Percentiles rank a stretch among this genome's conserved stretches.
Conservation (phyloP, 1,140 invertebrate genomes). For the Procambarus clarkii region DNA sequence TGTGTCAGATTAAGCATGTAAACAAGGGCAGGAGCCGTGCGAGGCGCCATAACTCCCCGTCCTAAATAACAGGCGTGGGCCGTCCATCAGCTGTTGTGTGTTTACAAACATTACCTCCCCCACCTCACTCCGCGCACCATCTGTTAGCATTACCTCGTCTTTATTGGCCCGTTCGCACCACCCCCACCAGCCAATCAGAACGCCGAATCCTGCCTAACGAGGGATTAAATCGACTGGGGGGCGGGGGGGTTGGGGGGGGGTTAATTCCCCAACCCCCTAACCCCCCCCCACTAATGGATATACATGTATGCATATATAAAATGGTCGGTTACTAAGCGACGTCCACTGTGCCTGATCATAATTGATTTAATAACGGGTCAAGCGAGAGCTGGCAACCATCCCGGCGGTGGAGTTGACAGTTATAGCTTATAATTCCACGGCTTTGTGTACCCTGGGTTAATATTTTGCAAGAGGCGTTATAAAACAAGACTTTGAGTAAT, state of each 20-base stretch:
- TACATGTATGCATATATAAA: background rate
- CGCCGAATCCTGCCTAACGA: background rate
- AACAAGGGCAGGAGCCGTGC: too few species aligned
- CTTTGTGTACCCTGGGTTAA: background rate
- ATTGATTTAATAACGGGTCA: background rate
- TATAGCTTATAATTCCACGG: background rate
- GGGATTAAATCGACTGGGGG: background rate
- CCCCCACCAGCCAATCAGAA: background rate
- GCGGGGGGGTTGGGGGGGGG: background rate
- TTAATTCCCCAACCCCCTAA: background rate
- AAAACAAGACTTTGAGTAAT: background rate
- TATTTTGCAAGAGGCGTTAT: background rate
- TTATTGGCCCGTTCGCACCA: background rate
- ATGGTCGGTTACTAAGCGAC: background rate
- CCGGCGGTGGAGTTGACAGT: background rate
- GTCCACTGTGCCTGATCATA: background rate
- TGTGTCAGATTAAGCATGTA: too few species aligned
- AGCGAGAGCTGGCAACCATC: background rate
- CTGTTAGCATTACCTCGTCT: background rate
- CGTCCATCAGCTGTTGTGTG: too few species aligned
- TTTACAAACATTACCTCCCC: background rate
- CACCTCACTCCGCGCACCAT: background rate
- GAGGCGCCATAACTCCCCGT: too few species aligned
- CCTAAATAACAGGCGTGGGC: too few species aligned
- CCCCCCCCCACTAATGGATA: too few species aligned